Percentiles rank a stretch among this genome's conserved stretches.
These are phyloP conservation scores for Oithona nana DNA, from an alignment of 2,888 invertebrate species.

Conservation along the genomic window DNA sequence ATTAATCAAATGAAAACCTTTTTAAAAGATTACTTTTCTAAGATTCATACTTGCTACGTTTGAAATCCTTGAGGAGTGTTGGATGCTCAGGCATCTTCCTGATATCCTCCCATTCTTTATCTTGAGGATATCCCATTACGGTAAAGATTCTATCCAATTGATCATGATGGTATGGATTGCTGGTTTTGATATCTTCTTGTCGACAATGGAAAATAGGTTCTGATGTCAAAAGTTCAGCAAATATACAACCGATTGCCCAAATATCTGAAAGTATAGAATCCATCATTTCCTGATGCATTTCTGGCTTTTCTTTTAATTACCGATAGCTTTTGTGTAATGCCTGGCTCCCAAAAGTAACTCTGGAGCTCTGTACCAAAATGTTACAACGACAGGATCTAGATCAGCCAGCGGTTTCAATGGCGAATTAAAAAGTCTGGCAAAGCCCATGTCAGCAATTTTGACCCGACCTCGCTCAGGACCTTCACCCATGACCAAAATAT, in stretches of 20 bases:
- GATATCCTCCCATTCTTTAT: constrained; percentile 97
- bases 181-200: constrained; percentile 97
- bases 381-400: constrained; percentile 96
- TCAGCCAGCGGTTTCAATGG: constrained; percentile 93
- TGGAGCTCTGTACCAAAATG: constrained; percentile 98
- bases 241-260: constrained; percentile 98
- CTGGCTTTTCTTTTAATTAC: not conserved
- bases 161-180: constrained; percentile 97
- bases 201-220: constrained; percentile 98
- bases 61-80: constrained; percentile 85
- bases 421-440: constrained; percentile 90
- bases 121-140: constrained; percentile 95
- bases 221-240: constrained; percentile 92
- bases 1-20: not conserved
- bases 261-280: constrained; percentile 69
- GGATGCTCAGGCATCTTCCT: constrained; percentile 98
- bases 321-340: constrained; percentile 95
- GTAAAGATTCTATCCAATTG: constrained; percentile 94
- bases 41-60: constrained; percentile 56
- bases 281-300: not conserved
- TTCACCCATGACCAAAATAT: constrained; percentile 98
- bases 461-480: constrained; percentile 88
- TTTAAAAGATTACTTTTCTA: not conserved
- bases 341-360: constrained; percentile 81
- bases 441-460: constrained; percentile 98